Base-by-base conservation (phyloP, 2,888 invertebrate genomes). In the Pharmacophagus antenor region DNA sequence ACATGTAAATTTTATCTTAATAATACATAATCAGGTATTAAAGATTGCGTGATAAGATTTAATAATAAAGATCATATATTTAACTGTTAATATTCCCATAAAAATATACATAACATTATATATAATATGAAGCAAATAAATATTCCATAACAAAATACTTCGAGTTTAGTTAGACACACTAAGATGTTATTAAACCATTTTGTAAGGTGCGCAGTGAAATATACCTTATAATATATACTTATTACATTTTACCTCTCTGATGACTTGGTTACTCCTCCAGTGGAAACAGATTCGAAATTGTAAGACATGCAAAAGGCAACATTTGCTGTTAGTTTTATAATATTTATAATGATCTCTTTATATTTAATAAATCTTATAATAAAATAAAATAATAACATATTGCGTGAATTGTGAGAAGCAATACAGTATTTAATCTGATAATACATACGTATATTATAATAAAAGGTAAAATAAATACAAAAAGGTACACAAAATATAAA, bases 291-390 rank as follows among this genome's bases (percentile, higher is more conserved):
- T 92, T 93, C 93, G 88, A 90, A 93, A 92, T 93, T 93, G 93
- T 93, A 93, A 92, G 93, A 93, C 93, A 93, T 93, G 93, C 93
- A 93, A 93, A 92, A 88, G 82, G 86, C 91, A 91, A 91, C 80
- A 85, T 82, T 74, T 75, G 65, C 82, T 88, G 86, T 90, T 89
- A 90, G 87, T 83, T 79, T 75, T 76, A 70, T 67, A 48, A 73
- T 72, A 79, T 74, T 68, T 67, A 72, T 21, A 46, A 5, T 25
- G 15, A n/a, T 10, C 2, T 42, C 4, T 20, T 46, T 46, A 46
- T 46, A 3, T 18, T 17, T 17, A 18, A 44, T 44, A 18, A 44
- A 46, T 46, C 20, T 48, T n/a, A 41, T 21, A 31, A 20, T 6
- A 12, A 20, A 5, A n/a, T 50, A 50, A 55, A 15, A n/a, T 41